Conservation (phyloP, 2,888 invertebrate genomes). For the Drosophila anomelani region DNA sequence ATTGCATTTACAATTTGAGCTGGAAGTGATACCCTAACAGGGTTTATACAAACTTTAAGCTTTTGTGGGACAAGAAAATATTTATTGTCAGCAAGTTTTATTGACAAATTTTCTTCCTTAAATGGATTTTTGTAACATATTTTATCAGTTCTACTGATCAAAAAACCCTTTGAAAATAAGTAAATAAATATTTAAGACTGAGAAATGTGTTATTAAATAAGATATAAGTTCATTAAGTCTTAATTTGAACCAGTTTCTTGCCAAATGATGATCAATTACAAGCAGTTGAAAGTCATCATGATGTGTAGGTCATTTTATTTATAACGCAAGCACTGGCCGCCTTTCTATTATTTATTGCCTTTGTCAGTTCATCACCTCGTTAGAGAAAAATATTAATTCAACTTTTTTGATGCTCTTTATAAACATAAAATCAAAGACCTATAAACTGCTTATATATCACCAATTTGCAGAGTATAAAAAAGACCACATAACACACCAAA, state of each 20-base stretch:
- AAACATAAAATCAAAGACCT: not conserved
- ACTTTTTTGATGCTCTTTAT: not conserved
- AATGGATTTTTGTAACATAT: not conserved
- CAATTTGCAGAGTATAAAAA: conserved; percentile 7
- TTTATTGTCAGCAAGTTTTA: not conserved
- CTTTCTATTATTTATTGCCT: conserved; percentile 6
- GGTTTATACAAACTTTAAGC: not conserved
- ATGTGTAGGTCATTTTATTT: conserved; percentile 12
- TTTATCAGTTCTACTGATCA: no score
- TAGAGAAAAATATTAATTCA: not conserved
- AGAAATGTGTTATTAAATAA: not conserved
- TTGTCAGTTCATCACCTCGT: conserved; percentile 8
- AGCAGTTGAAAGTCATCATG: conserved; percentile 11
- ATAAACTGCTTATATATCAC: not conserved
- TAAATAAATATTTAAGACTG: not conserved
- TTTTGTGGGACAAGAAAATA: not conserved
- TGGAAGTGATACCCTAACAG: not conserved
- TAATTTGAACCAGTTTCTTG: not conserved
- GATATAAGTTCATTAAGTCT: not conserved
- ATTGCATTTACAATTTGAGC: conserved; percentile 56
- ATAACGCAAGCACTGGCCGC: conserved; percentile 4
- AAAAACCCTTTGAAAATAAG: not conserved
- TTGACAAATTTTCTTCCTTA: not conserved
- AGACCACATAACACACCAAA: not conserved
- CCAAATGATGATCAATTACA: not conserved